These are phyloP conservation scores for Cremastinae sp. DNA, from an alignment of 2,888 invertebrate species.

Conservation along the genomic window DNA sequence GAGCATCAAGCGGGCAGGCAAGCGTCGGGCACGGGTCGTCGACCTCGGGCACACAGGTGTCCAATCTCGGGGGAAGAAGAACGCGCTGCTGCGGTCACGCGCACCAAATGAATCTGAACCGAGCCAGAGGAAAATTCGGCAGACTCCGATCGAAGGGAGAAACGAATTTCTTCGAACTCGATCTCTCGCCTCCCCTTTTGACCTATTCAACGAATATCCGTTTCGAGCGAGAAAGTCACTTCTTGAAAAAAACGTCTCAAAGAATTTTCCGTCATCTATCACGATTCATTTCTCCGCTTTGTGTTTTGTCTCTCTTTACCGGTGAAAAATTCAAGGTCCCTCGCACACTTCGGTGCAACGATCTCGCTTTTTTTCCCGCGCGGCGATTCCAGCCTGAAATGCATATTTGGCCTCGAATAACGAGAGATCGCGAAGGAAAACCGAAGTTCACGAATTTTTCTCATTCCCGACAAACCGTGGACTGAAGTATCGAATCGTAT, in stretches of 20 bases:
- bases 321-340: not conserved
- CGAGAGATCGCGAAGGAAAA: too few relatives aligned
- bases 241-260: not conserved
- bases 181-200: not conserved
- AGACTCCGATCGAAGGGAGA: constrained; percentile 15
- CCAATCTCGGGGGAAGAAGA: constrained; percentile 37
- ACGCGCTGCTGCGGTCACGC: constrained; percentile 55
- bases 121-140: constrained; percentile 56
- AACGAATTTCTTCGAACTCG: constrained; percentile 20
- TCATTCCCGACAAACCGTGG: too few relatives aligned
- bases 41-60: constrained; percentile 39
- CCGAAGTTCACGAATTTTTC: too few relatives aligned
- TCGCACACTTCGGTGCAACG: not conserved
- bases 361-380: not conserved
- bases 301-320: not conserved
- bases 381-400: not conserved
- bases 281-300: constrained; percentile 3
- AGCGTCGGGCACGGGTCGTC: constrained; percentile 30
- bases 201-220: too few relatives aligned
- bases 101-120: constrained; percentile 46
- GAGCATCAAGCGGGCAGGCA: too few relatives aligned
- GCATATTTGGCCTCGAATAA: not conserved
- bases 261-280: constrained; percentile 18
- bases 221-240: too few relatives aligned
- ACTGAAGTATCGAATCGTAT: too few relatives aligned